These are phyloP conservation scores for Odontesthes bonariensis DNA, from an alignment of 2,113 vertebrate genomes.

Conservation along the genomic window DNA sequence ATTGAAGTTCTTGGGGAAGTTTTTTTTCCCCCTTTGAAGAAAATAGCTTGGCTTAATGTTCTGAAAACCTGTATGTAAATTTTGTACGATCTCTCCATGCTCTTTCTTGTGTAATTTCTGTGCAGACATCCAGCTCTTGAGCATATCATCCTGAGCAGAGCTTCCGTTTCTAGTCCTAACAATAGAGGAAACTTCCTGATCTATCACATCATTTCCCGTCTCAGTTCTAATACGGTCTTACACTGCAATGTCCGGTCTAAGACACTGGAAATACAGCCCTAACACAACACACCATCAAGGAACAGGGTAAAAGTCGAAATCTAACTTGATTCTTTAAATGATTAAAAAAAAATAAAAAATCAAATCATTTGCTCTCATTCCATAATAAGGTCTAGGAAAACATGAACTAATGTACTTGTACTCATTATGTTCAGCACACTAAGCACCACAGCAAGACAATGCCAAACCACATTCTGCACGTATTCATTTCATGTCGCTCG, in stretches of 20 bases:
- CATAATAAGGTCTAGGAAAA: constrained; percentile 10
- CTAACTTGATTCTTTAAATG: constrained; percentile 18
- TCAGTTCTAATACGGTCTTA: constrained; percentile 58
- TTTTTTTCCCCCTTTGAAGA: background rate
- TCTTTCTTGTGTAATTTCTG: constrained; percentile 42
- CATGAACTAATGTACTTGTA: constrained; percentile 8
- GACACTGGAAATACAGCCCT: constrained; percentile 39
- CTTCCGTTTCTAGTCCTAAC: constrained; percentile 78
- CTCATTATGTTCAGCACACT: background rate
- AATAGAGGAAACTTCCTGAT: constrained; percentile 81
- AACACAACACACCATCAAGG: constrained; percentile 16
- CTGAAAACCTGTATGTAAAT: constrained; percentile 20
- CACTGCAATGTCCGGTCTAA: constrained; percentile 34
- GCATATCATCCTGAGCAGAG: constrained; percentile 70
- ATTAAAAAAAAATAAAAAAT: background rate
- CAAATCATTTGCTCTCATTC: background rate
- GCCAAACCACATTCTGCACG: background rate
- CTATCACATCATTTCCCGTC: constrained; percentile 78
- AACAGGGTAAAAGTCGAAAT: constrained; percentile 30
- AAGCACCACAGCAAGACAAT: background rate
- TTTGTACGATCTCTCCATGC: constrained; percentile 15
- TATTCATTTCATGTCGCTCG: background rate
- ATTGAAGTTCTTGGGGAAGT: background rate
- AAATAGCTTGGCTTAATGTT: background rate
- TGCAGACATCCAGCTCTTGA: constrained; percentile 46